phyloP scores from a whole-genome alignment of 2,113 vertebrate genomes.

The Myotis brandtii region DNA sequence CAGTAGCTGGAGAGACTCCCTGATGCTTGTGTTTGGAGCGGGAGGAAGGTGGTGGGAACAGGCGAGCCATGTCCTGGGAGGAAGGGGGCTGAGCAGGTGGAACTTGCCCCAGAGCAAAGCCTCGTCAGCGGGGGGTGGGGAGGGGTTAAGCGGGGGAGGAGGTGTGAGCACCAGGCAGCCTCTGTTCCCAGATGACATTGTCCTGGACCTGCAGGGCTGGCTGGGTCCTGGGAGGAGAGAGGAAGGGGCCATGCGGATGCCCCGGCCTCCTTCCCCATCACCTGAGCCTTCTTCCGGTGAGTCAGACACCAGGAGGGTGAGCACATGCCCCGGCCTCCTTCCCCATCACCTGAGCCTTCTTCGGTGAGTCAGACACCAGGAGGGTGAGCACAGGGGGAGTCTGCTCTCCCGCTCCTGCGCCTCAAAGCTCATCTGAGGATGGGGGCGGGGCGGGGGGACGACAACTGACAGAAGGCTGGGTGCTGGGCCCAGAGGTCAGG shows the following conservation, averaged over 20 bases:
- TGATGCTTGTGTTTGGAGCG: neutral
- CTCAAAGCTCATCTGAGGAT: no score
- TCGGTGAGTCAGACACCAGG: neutral
- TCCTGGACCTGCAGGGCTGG: neutral
- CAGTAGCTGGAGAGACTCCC: neutral
- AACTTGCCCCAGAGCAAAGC: neutral
- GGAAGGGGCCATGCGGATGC: neutral
- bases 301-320: neutral
- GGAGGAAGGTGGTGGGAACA: neutral
- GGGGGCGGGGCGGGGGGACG: no score
- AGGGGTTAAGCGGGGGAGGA: neutral
- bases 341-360: neutral
- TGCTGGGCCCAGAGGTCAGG: neutral
- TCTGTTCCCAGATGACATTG: neutral
- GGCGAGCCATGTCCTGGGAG: neutral
- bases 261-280: rapidly evolving
- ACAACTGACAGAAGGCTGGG: neutral
- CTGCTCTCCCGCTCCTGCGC: no score
- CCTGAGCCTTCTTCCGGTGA: neutral
- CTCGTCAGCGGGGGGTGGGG: neutral
- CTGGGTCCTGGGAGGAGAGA: neutral
- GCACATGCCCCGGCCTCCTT: rapidly evolving
- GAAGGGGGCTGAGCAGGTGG: neutral
- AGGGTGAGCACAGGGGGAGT: neutral
- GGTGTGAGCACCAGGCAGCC: neutral